Conservation (phyloP, 2,797 vertebrate genomes). For the Merluccius polli region DNA sequence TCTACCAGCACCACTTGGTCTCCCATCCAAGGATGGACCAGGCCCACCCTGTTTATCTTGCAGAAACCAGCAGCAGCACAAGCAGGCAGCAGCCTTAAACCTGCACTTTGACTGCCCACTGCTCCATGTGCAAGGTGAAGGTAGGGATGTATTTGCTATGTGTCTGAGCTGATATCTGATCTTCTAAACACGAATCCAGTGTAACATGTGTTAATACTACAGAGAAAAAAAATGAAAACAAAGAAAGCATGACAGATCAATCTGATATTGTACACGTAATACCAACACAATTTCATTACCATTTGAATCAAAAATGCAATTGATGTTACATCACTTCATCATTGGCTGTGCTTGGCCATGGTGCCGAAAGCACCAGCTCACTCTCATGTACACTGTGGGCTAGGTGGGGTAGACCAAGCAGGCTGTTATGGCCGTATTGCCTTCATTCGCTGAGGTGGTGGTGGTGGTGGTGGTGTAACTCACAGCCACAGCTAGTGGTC, state of each 20-base stretch:
- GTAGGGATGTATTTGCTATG: background rate
- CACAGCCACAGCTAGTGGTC: slow-evolving; percentile 22
- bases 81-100: too few species aligned
- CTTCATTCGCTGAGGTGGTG: slow-evolving; percentile 40
- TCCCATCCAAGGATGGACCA: too few species aligned
- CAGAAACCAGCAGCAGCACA: too few species aligned
- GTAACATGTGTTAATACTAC: background rate
- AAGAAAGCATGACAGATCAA: background rate
- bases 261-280: background rate
- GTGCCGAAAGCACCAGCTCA: background rate
- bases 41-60: too few species aligned
- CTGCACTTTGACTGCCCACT: too few species aligned
- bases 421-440: slow-evolving; percentile 35
- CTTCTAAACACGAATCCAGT: background rate
- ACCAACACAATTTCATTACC: background rate
- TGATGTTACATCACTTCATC: background rate
- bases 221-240: background rate
- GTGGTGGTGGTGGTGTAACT: slow-evolving; percentile 17
- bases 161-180: background rate
- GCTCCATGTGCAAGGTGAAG: too few species aligned
- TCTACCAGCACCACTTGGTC: too few species aligned
- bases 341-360: background rate
- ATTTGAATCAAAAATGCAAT: slow-evolving; percentile 1
- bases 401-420: slow-evolving; percentile 47
- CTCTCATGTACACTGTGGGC: background rate